These are phyloP conservation scores for Oligia latruncula DNA, from an alignment of 2,888 invertebrate genomes.

Conservation along the genomic window DNA sequence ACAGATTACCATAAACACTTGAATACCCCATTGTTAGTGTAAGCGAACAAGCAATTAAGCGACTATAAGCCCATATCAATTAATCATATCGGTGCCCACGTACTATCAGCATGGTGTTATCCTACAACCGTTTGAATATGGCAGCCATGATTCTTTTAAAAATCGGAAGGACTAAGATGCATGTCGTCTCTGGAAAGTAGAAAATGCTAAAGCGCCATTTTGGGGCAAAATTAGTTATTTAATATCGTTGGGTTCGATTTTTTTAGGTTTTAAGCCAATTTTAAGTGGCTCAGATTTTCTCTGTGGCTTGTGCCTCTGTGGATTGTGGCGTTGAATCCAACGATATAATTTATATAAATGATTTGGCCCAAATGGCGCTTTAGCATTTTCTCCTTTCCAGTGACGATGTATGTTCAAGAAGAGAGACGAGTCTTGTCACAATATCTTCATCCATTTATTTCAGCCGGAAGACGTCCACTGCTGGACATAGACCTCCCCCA, in stretches of 20 bases:
- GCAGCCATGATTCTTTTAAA: slow-evolving; percentile 61
- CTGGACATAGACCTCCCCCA: neutral
- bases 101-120: slow-evolving; percentile 82
- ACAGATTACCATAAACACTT: slow-evolving; percentile 56
- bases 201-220: too few species aligned
- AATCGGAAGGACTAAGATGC: neutral
- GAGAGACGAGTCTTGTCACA: neutral
- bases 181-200: neutral
- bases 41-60: slow-evolving; percentile 85
- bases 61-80: slow-evolving; percentile 81
- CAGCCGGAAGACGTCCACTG: neutral
- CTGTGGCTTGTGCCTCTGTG: too few species aligned
- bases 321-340: too few species aligned
- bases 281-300: too few species aligned
- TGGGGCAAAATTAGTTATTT: too few species aligned
- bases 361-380: too few species aligned
- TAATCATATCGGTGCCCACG: slow-evolving; percentile 86
- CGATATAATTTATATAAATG: too few species aligned
- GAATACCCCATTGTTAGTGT: slow-evolving; percentile 74
- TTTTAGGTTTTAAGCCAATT: too few species aligned
- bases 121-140: slow-evolving; percentile 73
- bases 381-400: too few species aligned
- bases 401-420: too few species aligned
- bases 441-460: neutral
- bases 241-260: too few species aligned